A percentile compares a stretch with the other conserved stretches of the same genome.
Conservation (phyloP, 2,888 invertebrate genomes). For the Hipparchia sbordonii region DNA sequence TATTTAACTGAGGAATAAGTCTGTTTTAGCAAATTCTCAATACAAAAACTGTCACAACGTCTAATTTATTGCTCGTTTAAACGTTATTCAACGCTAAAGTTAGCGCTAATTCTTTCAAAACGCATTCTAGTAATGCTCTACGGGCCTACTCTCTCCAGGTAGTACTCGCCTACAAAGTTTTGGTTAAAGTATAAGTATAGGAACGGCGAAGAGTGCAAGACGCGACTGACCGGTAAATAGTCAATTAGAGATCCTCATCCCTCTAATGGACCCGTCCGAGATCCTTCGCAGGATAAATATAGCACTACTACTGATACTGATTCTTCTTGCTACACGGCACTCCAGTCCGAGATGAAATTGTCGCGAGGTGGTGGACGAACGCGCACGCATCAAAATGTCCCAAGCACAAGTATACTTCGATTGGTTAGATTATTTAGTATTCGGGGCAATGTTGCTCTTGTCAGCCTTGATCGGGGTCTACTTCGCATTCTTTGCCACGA, state of each 20-base stretch:
- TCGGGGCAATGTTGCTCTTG: constrained; percentile 84
- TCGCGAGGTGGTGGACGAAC: constrained; percentile 36
- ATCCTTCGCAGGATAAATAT: constrained; percentile 44
- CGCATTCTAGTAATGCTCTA: neutral
- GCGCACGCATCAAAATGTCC: constrained; percentile 57
- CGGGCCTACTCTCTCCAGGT: neutral
- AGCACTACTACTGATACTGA: constrained; percentile 35
- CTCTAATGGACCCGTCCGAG: constrained; percentile 40
- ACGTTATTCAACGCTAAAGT: neutral
- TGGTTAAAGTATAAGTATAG: constrained; percentile 2
- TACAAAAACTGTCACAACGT: neutral
- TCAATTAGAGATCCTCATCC: constrained; percentile 41
- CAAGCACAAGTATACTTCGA: constrained; percentile 78
- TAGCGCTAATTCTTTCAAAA: neutral
- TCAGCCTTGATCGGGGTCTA: constrained; percentile 87
- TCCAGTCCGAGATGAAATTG: constrained; percentile 32
- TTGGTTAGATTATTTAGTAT: constrained; percentile 85
- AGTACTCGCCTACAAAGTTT: neutral
- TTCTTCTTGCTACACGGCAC: constrained; percentile 29
- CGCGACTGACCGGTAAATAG: constrained; percentile 36
- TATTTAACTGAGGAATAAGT: too few species aligned
- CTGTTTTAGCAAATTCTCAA: neutral
- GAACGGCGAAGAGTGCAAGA: constrained; percentile 25
- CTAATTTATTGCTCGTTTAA: too few species aligned
- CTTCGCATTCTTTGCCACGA: constrained; percentile 86